Base-by-base conservation (phyloP, 2,113 vertebrate genomes). In the Odontophorus gujanensis region DNA sequence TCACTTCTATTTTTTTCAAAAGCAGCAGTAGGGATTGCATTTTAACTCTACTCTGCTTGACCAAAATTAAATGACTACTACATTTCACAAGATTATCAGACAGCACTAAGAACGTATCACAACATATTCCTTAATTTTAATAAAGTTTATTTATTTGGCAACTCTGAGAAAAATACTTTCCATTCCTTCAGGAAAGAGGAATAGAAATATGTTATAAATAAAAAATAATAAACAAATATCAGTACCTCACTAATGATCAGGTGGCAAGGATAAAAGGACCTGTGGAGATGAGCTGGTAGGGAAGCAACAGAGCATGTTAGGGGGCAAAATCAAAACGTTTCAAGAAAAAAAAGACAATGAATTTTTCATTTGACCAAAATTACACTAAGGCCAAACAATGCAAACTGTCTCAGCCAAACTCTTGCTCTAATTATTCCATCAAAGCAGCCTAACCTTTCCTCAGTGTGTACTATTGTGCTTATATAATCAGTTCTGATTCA, bases 401-500 rank as follows among this genome's bases (percentile, higher is more conserved):
- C 1, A 85, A 40, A 57, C 13, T 36, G 4, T 66, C 32, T 66
- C 48, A 81, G 20, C 8, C 7, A 26, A 40, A 28, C 4, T 47
- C 6, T 71, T 69, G 11, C 34, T 47, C 12, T 63, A 71, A 17
- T 68, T 89, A 13, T 59, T 77, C 6, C 10, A 63, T 47, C 51
- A 85, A 59, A 84, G 73, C 57, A 81, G 30, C n/a, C 78, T 81
- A 82, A 79, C 59, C 81, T 93, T 87, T 75, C 43, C 75, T 95
- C 65, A 24, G 6, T 83, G 80, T 90, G 85, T 90, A 43, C 45
- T 76, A 22, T 28, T 69, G 66, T 75, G 38, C 97, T 97, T 94
- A 78, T 45, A 86, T 86, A 82, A 84, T 78, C 74, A 95, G 34
- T 76, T 96, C 91, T 81, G 76, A 75, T 48, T 92, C 92, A 48